Percentiles rank a stretch among this genome's conserved stretches.
These are phyloP conservation scores for Notodonta dromedarius DNA, from an alignment of 2,888 invertebrate species.

Conservation along the genomic window DNA sequence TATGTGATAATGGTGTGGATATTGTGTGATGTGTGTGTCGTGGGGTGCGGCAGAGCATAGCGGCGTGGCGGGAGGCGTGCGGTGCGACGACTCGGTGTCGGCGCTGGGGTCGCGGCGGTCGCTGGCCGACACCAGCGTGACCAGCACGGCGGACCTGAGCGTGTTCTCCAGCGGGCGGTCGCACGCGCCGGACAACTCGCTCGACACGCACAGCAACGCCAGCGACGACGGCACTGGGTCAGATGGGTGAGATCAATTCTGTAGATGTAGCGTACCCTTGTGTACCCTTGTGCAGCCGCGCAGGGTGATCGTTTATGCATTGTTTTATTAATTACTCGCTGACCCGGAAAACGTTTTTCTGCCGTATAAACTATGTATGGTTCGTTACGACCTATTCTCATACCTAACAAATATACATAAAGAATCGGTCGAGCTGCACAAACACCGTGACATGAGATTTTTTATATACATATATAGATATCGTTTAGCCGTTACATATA, in stretches of 20 bases:
- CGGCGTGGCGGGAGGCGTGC: slow-evolving; percentile 65
- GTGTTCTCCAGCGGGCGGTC: slow-evolving; percentile 91
- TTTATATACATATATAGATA: too few relatives aligned
- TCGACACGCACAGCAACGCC: slow-evolving; percentile 90
- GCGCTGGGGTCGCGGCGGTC: slow-evolving; percentile 90
- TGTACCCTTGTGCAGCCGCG: not conserved
- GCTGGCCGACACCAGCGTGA: slow-evolving; percentile 92
- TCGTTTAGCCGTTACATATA: too few relatives aligned
- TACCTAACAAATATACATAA: too few relatives aligned
- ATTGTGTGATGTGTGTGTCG: slow-evolving; percentile 10
- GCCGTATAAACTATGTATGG: too few relatives aligned
- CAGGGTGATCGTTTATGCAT: too few relatives aligned
- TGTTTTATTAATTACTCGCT: too few relatives aligned
- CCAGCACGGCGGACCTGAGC: slow-evolving; percentile 92
- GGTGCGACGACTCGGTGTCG: slow-evolving; percentile 87
- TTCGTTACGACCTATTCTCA: too few relatives aligned
- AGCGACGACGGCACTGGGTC: slow-evolving; percentile 89
- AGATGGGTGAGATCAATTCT: slow-evolving; percentile 82
- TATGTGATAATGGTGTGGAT: not conserved
- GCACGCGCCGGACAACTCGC: slow-evolving; percentile 89
- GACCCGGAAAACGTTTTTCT: too few relatives aligned
- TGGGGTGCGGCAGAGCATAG: slow-evolving; percentile 64
- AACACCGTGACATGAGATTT: too few relatives aligned
- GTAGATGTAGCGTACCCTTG: slow-evolving; percentile 50
- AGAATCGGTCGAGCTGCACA: too few relatives aligned